A percentile compares a stretch with the other conserved stretches of the same genome.
Evolutionary conservation across 2,113 vertebrate species (phyloP).

Genomic region (Odocoileus hemionus): DNA sequence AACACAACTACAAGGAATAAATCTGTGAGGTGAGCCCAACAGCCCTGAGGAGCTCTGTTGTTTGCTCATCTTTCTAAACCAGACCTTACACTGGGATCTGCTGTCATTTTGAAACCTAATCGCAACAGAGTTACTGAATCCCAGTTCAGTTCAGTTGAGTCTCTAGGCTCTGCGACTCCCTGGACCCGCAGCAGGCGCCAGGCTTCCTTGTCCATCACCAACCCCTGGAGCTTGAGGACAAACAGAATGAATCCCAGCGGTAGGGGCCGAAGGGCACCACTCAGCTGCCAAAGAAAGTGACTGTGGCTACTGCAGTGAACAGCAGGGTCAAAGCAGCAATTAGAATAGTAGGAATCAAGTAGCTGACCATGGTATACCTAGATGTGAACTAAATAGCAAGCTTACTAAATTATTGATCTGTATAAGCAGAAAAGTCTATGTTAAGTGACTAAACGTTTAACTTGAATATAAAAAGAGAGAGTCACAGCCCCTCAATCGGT

Average conservation of each 20-base stretch:
- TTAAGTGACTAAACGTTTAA: not conserved
- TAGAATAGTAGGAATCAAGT: not conserved
- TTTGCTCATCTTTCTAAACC: not conserved
- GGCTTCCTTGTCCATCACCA: not conserved
- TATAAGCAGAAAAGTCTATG: not conserved
- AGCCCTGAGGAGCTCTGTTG: not conserved
- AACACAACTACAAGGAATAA: not conserved
- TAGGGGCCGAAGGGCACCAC: not conserved
- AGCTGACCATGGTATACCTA: not conserved
- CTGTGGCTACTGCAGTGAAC: not conserved
- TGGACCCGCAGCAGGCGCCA: not conserved
- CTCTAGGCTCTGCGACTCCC: not conserved
- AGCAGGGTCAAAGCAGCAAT: not conserved
- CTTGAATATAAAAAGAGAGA: not conserved
- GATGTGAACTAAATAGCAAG: not conserved
- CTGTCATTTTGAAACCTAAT: not conserved
- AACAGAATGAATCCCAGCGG: not conserved
- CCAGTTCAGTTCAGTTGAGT: not conserved
- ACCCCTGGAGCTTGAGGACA: not conserved
- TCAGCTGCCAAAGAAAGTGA: not conserved
- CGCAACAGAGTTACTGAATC: not conserved
- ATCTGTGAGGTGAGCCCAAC: not conserved
- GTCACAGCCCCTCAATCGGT: not conserved
- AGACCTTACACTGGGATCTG: not conserved
- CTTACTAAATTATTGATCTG: not conserved